phyloP scores from a whole-genome alignment of 1,140 invertebrate species.

The Ptiloglossa arizonensis region DNA sequence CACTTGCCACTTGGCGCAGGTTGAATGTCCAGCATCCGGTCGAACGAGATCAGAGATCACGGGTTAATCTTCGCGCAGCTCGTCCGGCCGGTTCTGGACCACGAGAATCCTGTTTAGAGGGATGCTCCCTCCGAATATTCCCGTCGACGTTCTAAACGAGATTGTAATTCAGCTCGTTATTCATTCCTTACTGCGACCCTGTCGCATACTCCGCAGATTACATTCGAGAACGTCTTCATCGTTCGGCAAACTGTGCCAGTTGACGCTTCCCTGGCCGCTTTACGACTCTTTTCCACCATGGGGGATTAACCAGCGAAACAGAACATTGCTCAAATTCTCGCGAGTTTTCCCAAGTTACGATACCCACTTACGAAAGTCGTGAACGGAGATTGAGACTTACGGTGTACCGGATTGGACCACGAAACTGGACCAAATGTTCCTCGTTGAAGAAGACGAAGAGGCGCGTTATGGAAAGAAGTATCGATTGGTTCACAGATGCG shows the following conservation, averaged over 20 bases:
- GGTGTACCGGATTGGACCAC: no score
- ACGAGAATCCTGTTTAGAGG: constrained; percentile 49
- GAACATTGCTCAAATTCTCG: no score
- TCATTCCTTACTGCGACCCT: constrained; percentile 19
- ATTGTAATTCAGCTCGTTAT: constrained; percentile 35
- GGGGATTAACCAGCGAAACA: no score
- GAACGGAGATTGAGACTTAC: no score
- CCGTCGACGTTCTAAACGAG: constrained; percentile 33
- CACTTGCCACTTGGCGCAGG: constrained; percentile 31
- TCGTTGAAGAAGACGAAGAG: no score
- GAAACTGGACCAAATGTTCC: no score
- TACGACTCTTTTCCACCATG: no score
- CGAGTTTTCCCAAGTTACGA: no score
- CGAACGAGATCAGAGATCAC: constrained; percentile 74
- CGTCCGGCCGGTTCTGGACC: constrained; percentile 76
- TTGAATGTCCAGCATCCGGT: constrained; percentile 72
- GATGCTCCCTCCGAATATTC: constrained; percentile 45
- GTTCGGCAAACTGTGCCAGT: not conserved
- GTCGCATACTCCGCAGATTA: not conserved
- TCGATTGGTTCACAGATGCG: no score
- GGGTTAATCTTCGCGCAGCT: constrained; percentile 65
- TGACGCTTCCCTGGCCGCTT: not conserved
- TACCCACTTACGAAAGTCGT: no score
- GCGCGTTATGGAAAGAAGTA: no score
- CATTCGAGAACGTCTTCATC: not conserved